Evolutionary conservation across 2,113 vertebrate species (phyloP), one percentile per base, ranked within the genome.

Genomic region (Rattus rattus): DNA sequence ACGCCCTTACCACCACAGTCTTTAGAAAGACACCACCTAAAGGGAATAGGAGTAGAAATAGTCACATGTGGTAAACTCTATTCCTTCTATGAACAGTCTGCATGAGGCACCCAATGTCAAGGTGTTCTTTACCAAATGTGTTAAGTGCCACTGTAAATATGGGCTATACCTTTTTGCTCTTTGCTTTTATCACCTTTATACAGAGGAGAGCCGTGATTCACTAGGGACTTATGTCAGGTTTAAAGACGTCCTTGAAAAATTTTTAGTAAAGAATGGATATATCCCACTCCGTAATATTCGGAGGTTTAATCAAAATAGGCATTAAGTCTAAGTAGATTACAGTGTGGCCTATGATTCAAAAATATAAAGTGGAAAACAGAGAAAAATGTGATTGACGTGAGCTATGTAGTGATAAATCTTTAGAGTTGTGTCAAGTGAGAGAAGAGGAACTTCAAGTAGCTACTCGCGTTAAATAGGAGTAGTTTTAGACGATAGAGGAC

Each of bases 111-210:
- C 93, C 91, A 95, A 33, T 96, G 94, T 93, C 87, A 97, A 92
- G 86, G 89, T 94, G 67, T 77, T 96, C 67, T 95, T 94, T 95
- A 75, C 2, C n/a, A 3, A 89, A 67, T 75, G 22, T 88, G 95
- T 59, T 90, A 90, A 92, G 36, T 61, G 80, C 47, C 75, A 69
- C 65, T 81, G 36, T 96, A 97, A 97, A 96, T 91, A 90, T 69
- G 86, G 61, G 17, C 43, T 94, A 0, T 92, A 39, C 80, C 89
- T 96, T 95, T 95, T 72, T 84, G 88, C 90, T 93, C 83, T 93
- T 97, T 79, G 88, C 93, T 94, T 96, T 95, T 96, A 97, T 96
- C 81, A 26, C 63, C 91, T 90, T n/a, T 96, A 84, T 77, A 89
- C 59, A 89, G 39, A 90, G 73, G 4, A 88, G 59, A 94, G 75